phyloP scores from a whole-genome alignment of 2,797 vertebrate genomes.

The Pseudopleuronectes americanus region DNA sequence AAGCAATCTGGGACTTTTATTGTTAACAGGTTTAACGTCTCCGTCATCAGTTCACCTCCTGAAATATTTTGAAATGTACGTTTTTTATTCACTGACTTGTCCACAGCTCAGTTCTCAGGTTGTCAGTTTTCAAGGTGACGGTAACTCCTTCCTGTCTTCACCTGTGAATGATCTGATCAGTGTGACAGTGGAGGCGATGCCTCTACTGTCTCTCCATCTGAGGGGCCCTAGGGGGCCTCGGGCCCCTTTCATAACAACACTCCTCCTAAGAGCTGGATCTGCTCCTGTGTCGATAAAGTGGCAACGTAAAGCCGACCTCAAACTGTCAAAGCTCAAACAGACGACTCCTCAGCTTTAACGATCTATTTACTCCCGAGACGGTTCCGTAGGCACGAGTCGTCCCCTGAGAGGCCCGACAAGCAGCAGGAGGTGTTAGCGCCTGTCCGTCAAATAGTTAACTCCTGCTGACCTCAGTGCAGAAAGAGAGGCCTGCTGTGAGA shows the following conservation, averaged over 20 bases:
- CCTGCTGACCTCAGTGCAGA: not conserved
- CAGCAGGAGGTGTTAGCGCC: not conserved
- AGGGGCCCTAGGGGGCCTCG: constrained; percentile 34
- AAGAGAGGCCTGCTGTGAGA: constrained; percentile 9
- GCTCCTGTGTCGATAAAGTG: constrained; percentile 11
- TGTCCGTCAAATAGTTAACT: not conserved
- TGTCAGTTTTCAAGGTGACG: too few species aligned
- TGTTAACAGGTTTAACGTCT: too few species aligned
- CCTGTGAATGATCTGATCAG: not conserved
- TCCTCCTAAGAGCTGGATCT: not conserved
- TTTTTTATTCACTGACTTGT: too few species aligned
- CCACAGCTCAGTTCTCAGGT: too few species aligned
- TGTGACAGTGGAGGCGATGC: not conserved
- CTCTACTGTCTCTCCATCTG: constrained; percentile 24
- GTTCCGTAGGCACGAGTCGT: not conserved
- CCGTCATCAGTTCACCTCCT: too few species aligned
- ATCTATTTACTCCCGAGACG: not conserved
- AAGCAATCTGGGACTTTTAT: too few species aligned
- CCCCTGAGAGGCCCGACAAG: not conserved
- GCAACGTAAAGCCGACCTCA: constrained; percentile 12
- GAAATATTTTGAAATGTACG: too few species aligned
- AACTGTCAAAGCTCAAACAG: not conserved
- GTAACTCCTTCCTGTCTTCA: not conserved
- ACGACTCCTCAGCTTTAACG: not conserved
- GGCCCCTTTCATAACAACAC: constrained; percentile 40